Evolutionary conservation across 2,888 invertebrate species (phyloP).

Genomic region (Adelognathus sp.): DNA sequence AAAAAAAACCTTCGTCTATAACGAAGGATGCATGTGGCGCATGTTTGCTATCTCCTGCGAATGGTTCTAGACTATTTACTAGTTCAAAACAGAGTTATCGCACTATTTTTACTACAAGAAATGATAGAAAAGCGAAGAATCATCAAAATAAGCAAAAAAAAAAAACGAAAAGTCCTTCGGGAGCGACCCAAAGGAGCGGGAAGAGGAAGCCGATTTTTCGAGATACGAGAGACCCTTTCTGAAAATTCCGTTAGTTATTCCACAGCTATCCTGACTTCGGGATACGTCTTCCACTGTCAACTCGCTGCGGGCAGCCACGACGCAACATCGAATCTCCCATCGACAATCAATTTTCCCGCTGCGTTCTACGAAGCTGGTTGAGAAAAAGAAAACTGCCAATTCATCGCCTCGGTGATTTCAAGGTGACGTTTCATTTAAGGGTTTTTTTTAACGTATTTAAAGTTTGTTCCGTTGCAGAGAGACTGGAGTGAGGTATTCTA

Average conservation of each 20-base stretch:
- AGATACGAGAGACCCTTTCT: slow-evolving; percentile 34
- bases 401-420: not conserved
- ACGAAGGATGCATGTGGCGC: too few relatives aligned
- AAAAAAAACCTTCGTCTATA: too few relatives aligned
- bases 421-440: not conserved
- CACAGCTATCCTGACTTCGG: not conserved
- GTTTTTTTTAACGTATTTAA: not conserved
- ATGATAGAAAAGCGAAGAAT: too few relatives aligned
- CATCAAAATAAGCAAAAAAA: too few relatives aligned
- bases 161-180: not conserved
- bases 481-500: slow-evolving; percentile 24
- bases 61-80: too few relatives aligned
- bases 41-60: too few relatives aligned
- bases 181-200: not conserved
- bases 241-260: slow-evolving; percentile 1
- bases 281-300: not conserved
- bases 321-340: slow-evolving; percentile 10
- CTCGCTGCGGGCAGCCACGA: not conserved
- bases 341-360: slow-evolving; percentile 5
- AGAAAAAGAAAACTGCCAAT: slow-evolving; percentile 15
- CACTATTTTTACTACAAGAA: too few relatives aligned
- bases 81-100: too few relatives aligned
- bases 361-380: not conserved
- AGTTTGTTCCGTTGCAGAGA: slow-evolving; percentile 1
- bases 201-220: slow-evolving; percentile 7